Conservation (phyloP, 1,140 invertebrate species). For the Coenobita brevimanus region DNA sequence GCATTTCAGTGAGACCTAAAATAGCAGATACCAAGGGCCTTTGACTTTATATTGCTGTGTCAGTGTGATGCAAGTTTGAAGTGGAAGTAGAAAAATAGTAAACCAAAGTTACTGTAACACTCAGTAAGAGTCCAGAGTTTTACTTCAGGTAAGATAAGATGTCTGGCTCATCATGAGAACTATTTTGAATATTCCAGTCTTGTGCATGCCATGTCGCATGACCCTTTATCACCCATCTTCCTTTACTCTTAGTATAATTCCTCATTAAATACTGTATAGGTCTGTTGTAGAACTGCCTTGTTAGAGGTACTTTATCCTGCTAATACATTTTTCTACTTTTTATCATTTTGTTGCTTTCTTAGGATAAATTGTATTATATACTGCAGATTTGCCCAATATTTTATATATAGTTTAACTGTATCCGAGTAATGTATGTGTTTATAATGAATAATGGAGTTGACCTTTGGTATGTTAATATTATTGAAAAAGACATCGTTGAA, state of each 20-base stretch:
- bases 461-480: slow-evolving; percentile 61
- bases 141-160: background rate
- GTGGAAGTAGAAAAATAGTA: slow-evolving; percentile 20
- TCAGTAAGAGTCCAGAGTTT: background rate
- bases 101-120: slow-evolving; percentile 30
- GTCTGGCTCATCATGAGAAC: too few species aligned
- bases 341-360: slow-evolving; percentile 40
- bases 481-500: slow-evolving; percentile 56
- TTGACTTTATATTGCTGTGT: too few species aligned
- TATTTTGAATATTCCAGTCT: too few species aligned
- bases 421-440: slow-evolving; percentile 54
- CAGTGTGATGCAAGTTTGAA: background rate
- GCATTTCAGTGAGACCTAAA: too few species aligned
- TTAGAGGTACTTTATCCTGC: slow-evolving; percentile 40
- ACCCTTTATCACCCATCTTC: slow-evolving; percentile 11
- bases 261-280: slow-evolving; percentile 30
- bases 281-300: slow-evolving; percentile 31
- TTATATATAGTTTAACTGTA: slow-evolving; percentile 64
- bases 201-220: too few species aligned
- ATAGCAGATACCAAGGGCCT: too few species aligned
- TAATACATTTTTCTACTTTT: slow-evolving; percentile 44
- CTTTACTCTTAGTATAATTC: slow-evolving; percentile 29
- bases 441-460: slow-evolving; percentile 59
- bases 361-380: slow-evolving; percentile 56
- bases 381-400: slow-evolving; percentile 59